Conservation (phyloP, 92 coral and sea anemone species). For the Palythoa heliodiscus region DNA sequence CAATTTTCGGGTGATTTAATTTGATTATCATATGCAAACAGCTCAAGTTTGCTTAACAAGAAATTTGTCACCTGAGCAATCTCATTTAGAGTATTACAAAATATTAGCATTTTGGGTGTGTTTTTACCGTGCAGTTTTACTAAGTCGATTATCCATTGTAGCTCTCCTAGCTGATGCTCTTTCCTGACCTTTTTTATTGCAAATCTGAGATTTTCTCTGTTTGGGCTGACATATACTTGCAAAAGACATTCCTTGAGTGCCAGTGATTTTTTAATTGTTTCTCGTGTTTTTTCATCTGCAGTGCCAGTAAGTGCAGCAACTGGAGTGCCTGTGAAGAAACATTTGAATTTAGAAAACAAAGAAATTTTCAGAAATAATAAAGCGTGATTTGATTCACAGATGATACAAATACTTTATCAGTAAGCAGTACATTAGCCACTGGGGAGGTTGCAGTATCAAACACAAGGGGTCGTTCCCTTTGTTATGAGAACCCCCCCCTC, state of each 20-base stretch:
- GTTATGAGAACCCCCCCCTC: background rate
- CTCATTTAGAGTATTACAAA: conserved; percentile 11
- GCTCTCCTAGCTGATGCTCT: background rate
- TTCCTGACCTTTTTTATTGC: conserved; percentile 2
- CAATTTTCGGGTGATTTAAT: background rate
- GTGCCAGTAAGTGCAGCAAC: conserved; percentile 20
- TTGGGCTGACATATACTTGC: conserved; percentile 20
- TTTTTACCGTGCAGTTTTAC: background rate
- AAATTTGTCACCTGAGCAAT: conserved; percentile 7
- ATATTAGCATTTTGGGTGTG: conserved; percentile 1
- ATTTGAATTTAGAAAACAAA: background rate
- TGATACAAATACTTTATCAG: background rate
- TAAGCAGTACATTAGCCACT: background rate
- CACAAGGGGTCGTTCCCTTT: background rate
- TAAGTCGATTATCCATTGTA: conserved; percentile 6
- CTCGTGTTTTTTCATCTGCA: background rate
- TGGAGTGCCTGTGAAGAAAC: conserved; percentile 15
- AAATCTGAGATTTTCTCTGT: background rate
- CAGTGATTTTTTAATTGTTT: background rate
- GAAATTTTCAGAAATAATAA: background rate
- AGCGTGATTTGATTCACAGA: background rate
- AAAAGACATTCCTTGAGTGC: background rate
- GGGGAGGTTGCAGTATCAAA: background rate
- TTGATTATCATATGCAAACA: background rate
- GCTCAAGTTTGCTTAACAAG: background rate